Evolutionary conservation across 2,888 invertebrate species (phyloP).

Genomic region (Notodonta dromedarius): DNA sequence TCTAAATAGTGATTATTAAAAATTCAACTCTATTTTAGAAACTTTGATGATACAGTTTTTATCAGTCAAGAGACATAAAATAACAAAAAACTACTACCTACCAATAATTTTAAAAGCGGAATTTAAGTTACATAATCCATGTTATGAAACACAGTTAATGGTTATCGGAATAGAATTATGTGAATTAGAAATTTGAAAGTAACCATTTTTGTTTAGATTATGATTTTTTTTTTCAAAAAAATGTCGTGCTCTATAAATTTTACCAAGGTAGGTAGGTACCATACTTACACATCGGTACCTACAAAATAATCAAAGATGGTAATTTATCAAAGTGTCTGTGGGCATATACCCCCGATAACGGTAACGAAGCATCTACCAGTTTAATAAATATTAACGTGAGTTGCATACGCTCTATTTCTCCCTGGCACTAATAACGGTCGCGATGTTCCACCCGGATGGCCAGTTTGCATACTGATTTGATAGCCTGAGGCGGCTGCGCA

Average conservation of each 20-base stretch:
- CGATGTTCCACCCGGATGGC: slow-evolving; percentile 27
- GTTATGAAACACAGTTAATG: not conserved
- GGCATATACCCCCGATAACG: not conserved
- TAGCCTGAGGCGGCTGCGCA: not conserved
- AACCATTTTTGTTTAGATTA: no score
- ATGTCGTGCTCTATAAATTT: no score
- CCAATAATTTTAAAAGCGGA: not conserved
- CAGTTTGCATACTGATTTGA: slow-evolving; percentile 37
- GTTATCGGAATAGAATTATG: not conserved
- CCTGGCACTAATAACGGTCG: slow-evolving; percentile 33
- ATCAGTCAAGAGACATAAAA: not conserved
- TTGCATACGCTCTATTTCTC: slow-evolving; percentile 34
- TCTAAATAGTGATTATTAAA: no score
- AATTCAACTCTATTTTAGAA: no score
- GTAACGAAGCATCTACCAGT: not conserved
- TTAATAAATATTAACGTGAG: slow-evolving; percentile 28
- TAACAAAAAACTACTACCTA: not conserved
- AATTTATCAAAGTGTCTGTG: not conserved
- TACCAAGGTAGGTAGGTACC: no score
- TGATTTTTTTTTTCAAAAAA: no score
- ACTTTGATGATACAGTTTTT: not conserved
- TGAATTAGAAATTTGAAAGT: no score
- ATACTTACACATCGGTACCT: no score
- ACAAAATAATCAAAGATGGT: no score
- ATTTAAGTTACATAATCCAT: not conserved